Conservation (phyloP, 2,113 vertebrate species). For the Thalassoma bifasciatum region DNA sequence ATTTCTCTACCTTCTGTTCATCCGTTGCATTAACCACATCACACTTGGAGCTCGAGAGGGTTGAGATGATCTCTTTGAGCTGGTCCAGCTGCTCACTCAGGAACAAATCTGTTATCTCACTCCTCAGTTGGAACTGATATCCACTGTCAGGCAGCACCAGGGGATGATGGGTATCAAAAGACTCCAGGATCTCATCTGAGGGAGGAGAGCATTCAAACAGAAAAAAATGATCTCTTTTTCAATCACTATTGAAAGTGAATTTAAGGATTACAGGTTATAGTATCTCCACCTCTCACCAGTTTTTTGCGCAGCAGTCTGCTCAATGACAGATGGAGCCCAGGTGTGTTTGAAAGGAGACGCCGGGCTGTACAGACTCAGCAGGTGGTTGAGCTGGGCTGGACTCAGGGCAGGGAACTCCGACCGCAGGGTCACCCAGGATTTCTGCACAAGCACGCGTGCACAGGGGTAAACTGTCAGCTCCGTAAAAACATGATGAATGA, state of each 20-base stretch:
- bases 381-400: constrained; percentile 84
- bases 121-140: constrained; percentile 73
- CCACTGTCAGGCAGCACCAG: constrained; percentile 78
- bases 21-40: neutral
- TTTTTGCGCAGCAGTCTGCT: constrained; percentile 57
- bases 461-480: neutral
- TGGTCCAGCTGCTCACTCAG: constrained; percentile 68
- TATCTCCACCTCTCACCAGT: constrained; percentile 69
- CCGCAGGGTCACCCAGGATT: constrained; percentile 79
- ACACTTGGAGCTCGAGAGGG: constrained; percentile 5
- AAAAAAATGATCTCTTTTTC: neutral
- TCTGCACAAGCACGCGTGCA: constrained; percentile 55
- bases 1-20: constrained; percentile 50
- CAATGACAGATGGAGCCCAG: constrained; percentile 77
- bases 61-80: constrained; percentile 62
- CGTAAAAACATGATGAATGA: neutral
- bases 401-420: constrained; percentile 74
- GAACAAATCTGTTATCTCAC: constrained; percentile 49
- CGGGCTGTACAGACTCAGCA: constrained; percentile 81
- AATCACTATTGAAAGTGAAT: no score
- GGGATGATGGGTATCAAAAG: constrained; percentile 84
- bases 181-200: constrained; percentile 82
- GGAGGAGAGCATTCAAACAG: neutral
- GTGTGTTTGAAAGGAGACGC: constrained; percentile 59
- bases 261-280: neutral